Conservation (phyloP, 2,888 invertebrate species). For the Stenichneumon culpator region DNA sequence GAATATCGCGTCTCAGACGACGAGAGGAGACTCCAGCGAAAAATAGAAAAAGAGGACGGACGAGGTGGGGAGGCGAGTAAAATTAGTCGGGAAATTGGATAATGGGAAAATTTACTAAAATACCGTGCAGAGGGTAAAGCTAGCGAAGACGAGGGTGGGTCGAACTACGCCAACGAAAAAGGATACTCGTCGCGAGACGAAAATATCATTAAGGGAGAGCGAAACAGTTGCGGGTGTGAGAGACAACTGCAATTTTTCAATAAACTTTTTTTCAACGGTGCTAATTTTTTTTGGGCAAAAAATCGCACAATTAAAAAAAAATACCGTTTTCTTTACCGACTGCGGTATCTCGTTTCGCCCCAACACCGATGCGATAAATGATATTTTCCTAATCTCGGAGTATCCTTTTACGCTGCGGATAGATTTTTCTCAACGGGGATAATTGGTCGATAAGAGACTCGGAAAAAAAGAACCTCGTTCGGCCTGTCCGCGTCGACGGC, state of each 20-base stretch:
- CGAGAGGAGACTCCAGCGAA: background rate
- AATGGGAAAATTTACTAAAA: background rate
- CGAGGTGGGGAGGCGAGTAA: background rate
- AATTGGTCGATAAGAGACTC: background rate
- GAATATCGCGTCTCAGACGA: background rate
- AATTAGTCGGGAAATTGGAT: background rate
- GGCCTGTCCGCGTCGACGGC: background rate
- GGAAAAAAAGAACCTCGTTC: background rate
- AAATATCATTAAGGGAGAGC: background rate
- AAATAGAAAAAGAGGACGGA: conserved; percentile 4
- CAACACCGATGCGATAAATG: background rate
- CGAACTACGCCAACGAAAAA: background rate
- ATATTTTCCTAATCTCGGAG: background rate
- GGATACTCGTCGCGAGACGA: background rate
- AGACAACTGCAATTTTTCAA: too few relatives aligned
- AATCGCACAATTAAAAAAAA: too few relatives aligned
- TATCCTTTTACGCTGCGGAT: background rate
- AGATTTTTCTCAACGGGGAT: background rate
- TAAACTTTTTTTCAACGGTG: too few relatives aligned
- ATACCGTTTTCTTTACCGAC: too few relatives aligned
- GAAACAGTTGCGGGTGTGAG: too few relatives aligned
- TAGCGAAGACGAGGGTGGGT: background rate
- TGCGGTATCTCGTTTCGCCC: too few relatives aligned
- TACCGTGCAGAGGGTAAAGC: background rate
- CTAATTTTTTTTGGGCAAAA: too few relatives aligned